phyloP scores from a whole-genome alignment of 2,888 invertebrate species.

The Agonopterix arenella region DNA sequence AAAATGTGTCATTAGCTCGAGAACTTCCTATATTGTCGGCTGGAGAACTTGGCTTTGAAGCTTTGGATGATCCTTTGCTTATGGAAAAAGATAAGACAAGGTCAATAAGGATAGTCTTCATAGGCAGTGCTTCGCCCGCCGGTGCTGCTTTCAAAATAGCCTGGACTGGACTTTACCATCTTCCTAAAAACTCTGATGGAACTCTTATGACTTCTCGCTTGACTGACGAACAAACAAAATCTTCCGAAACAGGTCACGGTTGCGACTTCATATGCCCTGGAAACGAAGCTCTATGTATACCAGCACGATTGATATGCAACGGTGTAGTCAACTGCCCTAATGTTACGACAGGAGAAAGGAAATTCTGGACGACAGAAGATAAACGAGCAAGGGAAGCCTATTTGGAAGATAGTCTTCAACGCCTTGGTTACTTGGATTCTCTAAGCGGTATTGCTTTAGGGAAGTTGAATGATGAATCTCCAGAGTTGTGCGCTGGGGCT shows the following conservation, averaged over 20 bases:
- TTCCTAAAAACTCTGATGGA: constrained; percentile 90
- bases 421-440: constrained; percentile 74
- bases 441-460: constrained; percentile 57
- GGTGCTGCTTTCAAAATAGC: constrained; percentile 91
- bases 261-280: constrained; percentile 95
- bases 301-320: constrained; percentile 89
- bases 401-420: constrained; percentile 77
- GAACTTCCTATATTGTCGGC: constrained; percentile 88
- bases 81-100: constrained; percentile 79
- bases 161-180: constrained; percentile 92
- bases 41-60: constrained; percentile 83
- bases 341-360: constrained; percentile 72
- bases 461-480: constrained; percentile 84
- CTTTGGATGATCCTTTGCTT: constrained; percentile 71
- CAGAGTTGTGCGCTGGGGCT: constrained; percentile 81
- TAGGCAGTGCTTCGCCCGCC: constrained; percentile 86
- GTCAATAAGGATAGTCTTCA: constrained; percentile 83
- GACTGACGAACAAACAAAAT: constrained; percentile 74
- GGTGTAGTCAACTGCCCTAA: constrained; percentile 93
- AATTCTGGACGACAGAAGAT: constrained; percentile 67
- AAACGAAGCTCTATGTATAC: constrained; percentile 88
- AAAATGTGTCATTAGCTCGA: constrained; percentile 88
- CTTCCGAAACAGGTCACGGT: constrained; percentile 60
- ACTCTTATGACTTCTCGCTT: constrained; percentile 86
- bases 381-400: constrained; percentile 73